phyloP scores from a whole-genome alignment of 2,888 invertebrate species.

The Melanostoma scalare region DNA sequence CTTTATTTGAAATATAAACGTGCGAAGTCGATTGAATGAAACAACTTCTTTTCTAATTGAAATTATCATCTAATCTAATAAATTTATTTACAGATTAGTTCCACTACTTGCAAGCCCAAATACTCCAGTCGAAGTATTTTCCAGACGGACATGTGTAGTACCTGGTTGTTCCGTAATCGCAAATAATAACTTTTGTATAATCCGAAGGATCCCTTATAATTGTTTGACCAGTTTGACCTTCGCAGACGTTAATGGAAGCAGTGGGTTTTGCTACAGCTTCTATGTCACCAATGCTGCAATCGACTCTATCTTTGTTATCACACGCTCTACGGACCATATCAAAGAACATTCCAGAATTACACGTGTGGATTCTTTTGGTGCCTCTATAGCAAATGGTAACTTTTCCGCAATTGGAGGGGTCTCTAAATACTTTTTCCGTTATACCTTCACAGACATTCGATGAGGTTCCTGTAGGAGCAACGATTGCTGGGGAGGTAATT shows the following conservation, averaged over 20 bases:
- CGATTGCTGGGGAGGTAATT: too few relatives aligned
- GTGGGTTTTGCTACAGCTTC: not conserved
- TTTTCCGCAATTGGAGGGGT: slow-evolving; percentile 11
- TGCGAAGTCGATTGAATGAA: too few relatives aligned
- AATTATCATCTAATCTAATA: too few relatives aligned
- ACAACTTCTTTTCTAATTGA: too few relatives aligned
- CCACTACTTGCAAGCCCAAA: not conserved
- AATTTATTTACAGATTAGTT: not conserved
- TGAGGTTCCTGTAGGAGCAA: too few relatives aligned
- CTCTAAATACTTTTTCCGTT: not conserved
- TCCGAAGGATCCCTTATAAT: not conserved
- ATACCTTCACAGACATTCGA: too few relatives aligned
- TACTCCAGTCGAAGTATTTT: slow-evolving; percentile 7
- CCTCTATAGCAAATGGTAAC: slow-evolving; percentile 9
- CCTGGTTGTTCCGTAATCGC: not conserved
- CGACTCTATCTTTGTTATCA: not conserved
- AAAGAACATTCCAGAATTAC: not conserved
- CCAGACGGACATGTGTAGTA: not conserved
- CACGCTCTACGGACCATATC: not conserved
- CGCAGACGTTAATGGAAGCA: not conserved
- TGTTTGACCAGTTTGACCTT: not conserved
- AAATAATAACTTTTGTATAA: not conserved
- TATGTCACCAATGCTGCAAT: not conserved
- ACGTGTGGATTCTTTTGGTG: not conserved
- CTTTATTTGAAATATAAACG: too few relatives aligned